Percentiles rank a stretch among this genome's conserved stretches.
Conservation (phyloP, 92 coral and sea anemone genomes). For the Epizoanthus scotinus region DNA sequence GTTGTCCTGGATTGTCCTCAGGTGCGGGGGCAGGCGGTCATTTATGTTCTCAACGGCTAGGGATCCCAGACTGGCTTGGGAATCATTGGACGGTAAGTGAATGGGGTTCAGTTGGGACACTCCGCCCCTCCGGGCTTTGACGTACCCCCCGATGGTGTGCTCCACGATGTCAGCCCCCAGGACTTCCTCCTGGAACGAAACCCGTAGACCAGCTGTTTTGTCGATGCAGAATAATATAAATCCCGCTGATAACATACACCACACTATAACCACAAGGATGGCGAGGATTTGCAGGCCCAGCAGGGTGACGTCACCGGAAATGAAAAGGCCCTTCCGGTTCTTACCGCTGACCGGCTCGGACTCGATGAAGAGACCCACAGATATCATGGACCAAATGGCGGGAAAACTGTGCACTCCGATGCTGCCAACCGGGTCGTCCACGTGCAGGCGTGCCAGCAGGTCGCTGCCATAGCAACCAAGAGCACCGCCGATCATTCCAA, state of each 20-base stretch:
- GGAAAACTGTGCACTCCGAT: conserved; percentile 62
- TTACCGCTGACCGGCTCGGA: conserved; percentile 43
- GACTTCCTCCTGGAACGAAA: conserved; percentile 67
- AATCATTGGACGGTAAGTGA: conserved; percentile 34
- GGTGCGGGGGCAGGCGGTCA: conserved; percentile 34
- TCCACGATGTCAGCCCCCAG: conserved; percentile 68
- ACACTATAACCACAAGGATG: conserved; percentile 39
- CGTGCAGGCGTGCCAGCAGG: conserved; percentile 47
- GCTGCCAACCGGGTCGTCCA: conserved; percentile 70
- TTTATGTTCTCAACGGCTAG: conserved; percentile 42
- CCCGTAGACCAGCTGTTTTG: conserved; percentile 60
- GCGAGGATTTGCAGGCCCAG: conserved; percentile 60
- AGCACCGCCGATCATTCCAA: conserved; percentile 57
- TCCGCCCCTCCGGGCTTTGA: conserved; percentile 60
- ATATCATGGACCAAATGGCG: conserved; percentile 65
- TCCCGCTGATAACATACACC: conserved; percentile 48
- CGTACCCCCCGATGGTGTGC: conserved; percentile 68
- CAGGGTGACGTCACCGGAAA: conserved; percentile 46
- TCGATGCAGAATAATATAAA: conserved; percentile 53
- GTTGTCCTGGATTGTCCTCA: conserved; percentile 50
- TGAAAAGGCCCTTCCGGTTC: conserved; percentile 47
- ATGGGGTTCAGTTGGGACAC: conserved; percentile 58
- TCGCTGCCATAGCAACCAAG: conserved; percentile 65
- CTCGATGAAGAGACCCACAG: conserved; percentile 59
- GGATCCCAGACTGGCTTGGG: conserved; percentile 57